phyloP scores from a whole-genome alignment of 2,888 invertebrate genomes.

The Aporophyla lueneburgensis region DNA sequence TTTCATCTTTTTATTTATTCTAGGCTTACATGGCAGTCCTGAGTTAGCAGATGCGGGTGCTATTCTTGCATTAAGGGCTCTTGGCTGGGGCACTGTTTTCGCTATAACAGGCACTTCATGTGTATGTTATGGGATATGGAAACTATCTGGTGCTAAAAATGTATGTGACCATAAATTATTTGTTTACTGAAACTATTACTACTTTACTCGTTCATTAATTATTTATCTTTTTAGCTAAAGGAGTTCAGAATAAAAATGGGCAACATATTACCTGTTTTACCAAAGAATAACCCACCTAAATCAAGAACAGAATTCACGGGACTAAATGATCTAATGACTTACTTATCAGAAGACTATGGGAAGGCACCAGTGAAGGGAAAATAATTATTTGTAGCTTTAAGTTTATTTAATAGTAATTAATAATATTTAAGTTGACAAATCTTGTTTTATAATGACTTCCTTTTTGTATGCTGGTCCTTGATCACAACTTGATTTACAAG shows the following conservation, averaged over 20 bases:
- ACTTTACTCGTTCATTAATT: not conserved
- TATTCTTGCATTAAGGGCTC: conserved; percentile 94
- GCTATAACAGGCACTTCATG: conserved; percentile 96
- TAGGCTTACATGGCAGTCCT: conserved; percentile 90
- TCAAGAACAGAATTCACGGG: conserved; percentile 97
- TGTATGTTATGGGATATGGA: conserved; percentile 96
- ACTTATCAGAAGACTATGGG: conserved; percentile 92
- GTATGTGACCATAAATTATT: conserved; percentile 86
- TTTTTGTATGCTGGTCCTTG: conserved; percentile 92
- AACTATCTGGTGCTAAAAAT: conserved; percentile 96
- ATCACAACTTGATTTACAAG: conserved; percentile 95
- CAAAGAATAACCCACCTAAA: conserved; percentile 94
- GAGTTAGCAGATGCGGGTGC: conserved; percentile 95
- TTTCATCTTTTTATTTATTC: conserved; percentile 17
- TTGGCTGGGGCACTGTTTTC: conserved; percentile 97
- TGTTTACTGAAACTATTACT: no score
- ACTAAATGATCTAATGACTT: conserved; percentile 95
- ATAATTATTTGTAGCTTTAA: conserved; percentile 53
- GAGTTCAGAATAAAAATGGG: conserved; percentile 97
- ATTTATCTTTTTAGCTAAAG: conserved; percentile 90
- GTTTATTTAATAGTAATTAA: conserved; percentile 44
- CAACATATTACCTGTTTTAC: conserved; percentile 93
- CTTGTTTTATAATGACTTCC: conserved; percentile 97
- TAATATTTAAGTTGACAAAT: conserved; percentile 88
- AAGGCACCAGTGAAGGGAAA: conserved; percentile 75